A percentile compares a stretch with the other conserved stretches of the same genome.
These are phyloP conservation scores for Oncorhynchus clarkii DNA, from an alignment of 2,113 vertebrate genomes.

Conservation along the genomic window DNA sequence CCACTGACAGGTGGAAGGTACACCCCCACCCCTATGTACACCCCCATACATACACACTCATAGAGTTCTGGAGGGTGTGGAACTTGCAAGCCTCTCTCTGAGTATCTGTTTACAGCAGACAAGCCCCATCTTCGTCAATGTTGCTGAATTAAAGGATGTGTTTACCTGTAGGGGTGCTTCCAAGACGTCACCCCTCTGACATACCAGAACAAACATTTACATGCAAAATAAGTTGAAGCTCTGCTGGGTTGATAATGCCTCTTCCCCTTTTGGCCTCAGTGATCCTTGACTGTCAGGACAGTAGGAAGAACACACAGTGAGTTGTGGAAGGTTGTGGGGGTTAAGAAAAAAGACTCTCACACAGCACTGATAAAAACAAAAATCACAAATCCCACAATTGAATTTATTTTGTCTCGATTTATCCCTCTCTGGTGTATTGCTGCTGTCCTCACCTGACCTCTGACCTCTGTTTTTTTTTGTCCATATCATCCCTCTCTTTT, in stretches of 20 bases:
- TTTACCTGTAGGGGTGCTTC: too few relatives aligned
- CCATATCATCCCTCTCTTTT: constrained; percentile 42
- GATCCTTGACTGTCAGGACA: background rate
- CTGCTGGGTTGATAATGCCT: too few relatives aligned
- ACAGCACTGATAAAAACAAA: too few relatives aligned
- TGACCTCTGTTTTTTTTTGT: constrained; percentile 51
- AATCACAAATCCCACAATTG: too few relatives aligned
- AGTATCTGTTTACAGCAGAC: constrained; percentile 2
- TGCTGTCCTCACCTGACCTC: constrained; percentile 59
- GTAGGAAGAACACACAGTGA: background rate
- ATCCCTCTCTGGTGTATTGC: background rate
- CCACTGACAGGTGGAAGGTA: constrained; percentile 65
- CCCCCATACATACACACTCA: too few relatives aligned
- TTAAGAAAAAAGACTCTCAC: constrained; percentile 2
- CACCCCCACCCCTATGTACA: background rate
- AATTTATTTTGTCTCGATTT: too few relatives aligned
- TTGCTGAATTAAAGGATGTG: background rate
- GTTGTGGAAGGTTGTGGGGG: constrained; percentile 4
- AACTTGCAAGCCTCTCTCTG: too few relatives aligned
- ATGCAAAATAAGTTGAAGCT: too few relatives aligned
- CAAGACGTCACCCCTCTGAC: too few relatives aligned
- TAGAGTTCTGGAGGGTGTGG: too few relatives aligned
- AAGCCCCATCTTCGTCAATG: constrained; percentile 20
- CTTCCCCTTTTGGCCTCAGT: background rate
- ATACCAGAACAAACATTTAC: too few relatives aligned